Percentiles rank a stretch among this genome's conserved stretches.
These are phyloP conservation scores for Microtus oregoni DNA, from an alignment of 2,113 vertebrate species.

Conservation along the genomic window DNA sequence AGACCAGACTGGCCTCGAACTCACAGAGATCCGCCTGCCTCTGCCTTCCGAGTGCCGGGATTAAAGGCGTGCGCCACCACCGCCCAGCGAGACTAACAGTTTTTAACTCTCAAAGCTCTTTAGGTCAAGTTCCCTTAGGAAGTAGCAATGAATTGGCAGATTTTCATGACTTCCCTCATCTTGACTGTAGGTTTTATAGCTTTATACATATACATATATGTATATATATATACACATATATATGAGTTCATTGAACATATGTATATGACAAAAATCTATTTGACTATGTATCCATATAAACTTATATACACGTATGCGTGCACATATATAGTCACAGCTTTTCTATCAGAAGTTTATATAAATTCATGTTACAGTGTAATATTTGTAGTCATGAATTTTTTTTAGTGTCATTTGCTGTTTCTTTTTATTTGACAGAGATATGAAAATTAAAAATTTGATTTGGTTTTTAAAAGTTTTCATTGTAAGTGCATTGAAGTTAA, in stretches of 20 bases:
- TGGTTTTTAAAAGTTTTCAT: constrained; percentile 38
- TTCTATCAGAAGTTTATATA: neutral
- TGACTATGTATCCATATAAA: neutral
- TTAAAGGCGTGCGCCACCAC: no score
- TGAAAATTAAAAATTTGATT: neutral
- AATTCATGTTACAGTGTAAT: neutral
- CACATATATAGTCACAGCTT: neutral
- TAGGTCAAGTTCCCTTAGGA: neutral
- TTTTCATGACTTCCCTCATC: neutral
- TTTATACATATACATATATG: neutral
- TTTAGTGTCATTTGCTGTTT: constrained; percentile 12
- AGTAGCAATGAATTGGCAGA: neutral
- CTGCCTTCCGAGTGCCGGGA: no score
- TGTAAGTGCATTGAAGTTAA: constrained; percentile 13
- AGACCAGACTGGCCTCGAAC: no score
- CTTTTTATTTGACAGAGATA: constrained; percentile 44
- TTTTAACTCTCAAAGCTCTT: neutral
- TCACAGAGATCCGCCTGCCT: no score
- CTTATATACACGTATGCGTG: neutral
- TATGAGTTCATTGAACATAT: no score
- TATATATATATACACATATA: neutral
- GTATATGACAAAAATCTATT: neutral
- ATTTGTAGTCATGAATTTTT: neutral
- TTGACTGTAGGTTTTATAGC: neutral
- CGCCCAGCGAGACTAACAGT: neutral